phyloP scores from a whole-genome alignment of 2,888 invertebrate genomes.

The Andricus curvator region DNA sequence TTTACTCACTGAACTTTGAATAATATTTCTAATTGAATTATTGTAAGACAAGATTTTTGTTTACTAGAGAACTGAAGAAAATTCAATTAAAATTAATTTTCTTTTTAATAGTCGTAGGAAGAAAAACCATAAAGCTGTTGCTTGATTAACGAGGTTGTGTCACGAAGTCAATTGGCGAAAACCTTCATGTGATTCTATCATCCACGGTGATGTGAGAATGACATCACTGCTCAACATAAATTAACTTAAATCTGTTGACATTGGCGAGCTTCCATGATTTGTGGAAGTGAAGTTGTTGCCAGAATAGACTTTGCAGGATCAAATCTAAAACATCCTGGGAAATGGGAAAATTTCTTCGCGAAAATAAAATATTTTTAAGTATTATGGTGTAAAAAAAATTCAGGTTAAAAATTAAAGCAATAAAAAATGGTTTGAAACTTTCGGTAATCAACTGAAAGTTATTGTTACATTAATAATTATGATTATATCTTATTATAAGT shows the following conservation, averaged over 20 bases:
- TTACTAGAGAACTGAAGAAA: not conserved
- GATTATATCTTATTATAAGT: not conserved
- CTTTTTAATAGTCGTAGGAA: not conserved
- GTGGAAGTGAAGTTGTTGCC: not conserved
- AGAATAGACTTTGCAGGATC: not conserved
- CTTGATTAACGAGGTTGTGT: constrained; percentile 16
- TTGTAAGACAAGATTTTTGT: not conserved
- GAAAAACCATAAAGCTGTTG: constrained; percentile 25
- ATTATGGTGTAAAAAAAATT: too few relatives aligned
- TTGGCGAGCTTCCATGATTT: constrained; percentile 16
- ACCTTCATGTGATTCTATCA: constrained; percentile 30
- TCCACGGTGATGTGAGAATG: constrained; percentile 18
- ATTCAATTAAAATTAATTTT: not conserved
- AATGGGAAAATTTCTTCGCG: not conserved
- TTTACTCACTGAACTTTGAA: not conserved
- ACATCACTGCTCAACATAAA: constrained; percentile 3
- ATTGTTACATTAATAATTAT: too few relatives aligned
- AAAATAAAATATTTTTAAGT: not conserved
- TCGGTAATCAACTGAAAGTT: too few relatives aligned
- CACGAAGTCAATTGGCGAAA: constrained; percentile 26
- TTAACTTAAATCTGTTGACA: constrained; percentile 21
- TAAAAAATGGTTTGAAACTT: too few relatives aligned
- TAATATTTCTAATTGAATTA: not conserved
- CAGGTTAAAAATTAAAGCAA: too few relatives aligned
- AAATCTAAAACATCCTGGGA: not conserved